Conservation (phyloP, 2,888 invertebrate species). For the Aphrophora alni region DNA sequence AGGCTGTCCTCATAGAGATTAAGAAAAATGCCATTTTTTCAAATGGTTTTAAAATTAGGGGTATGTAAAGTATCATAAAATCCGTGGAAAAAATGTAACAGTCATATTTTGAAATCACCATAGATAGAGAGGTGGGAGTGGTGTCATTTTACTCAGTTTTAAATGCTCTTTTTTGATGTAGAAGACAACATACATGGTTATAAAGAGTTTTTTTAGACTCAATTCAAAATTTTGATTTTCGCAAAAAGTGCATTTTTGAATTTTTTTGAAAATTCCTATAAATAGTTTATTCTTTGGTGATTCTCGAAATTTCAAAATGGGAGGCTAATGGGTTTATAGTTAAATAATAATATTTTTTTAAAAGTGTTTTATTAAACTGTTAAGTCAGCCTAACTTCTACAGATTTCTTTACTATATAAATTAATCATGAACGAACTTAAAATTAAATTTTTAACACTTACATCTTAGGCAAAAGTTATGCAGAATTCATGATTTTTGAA, state of each 20-base stretch:
- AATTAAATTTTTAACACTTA: background rate
- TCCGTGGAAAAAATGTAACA: background rate
- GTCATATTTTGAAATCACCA: too few relatives aligned
- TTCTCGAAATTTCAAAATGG: background rate
- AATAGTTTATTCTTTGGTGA: background rate
- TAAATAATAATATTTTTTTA: constrained; percentile 2
- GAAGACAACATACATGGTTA: background rate
- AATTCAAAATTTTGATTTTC: constrained; percentile 7
- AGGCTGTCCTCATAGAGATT: background rate
- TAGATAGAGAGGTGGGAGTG: background rate
- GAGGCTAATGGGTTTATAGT: constrained; percentile 3
- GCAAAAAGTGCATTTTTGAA: constrained; percentile 9
- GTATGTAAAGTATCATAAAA: background rate
- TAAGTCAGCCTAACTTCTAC: background rate
- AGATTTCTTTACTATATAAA: background rate
- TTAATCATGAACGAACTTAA: constrained; percentile 7
- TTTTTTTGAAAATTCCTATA: background rate
- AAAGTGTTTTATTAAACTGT: background rate
- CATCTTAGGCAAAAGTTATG: background rate
- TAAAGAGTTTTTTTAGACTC: background rate
- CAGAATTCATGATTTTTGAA: background rate
- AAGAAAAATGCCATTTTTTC: background rate
- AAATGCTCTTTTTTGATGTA: background rate
- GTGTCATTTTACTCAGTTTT: constrained; percentile 3
- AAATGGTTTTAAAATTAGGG: background rate